Evolutionary conservation across 2,113 vertebrate genomes (phyloP).

Genomic region (Ammodytes dubius): DNA sequence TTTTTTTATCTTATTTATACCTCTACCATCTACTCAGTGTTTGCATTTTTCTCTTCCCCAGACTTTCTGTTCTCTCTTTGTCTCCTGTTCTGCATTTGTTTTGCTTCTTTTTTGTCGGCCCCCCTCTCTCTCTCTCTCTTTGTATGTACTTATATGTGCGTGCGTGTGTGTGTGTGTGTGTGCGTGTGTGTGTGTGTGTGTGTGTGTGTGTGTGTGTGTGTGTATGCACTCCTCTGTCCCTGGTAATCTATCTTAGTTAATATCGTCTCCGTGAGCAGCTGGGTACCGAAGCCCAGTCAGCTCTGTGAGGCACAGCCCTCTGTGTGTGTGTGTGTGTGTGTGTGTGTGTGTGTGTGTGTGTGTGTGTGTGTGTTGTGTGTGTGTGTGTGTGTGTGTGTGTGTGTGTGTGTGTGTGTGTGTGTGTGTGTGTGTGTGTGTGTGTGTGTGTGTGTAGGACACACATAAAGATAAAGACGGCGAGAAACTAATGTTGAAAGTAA

Average conservation of each 20-base stretch:
- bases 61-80: conserved; percentile 1
- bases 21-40: background rate
- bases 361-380: conserved; percentile 5
- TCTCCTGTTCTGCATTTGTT: conserved; percentile 18
- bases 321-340: conserved; percentile 31
- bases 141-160: background rate
- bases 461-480: conserved; percentile 19
- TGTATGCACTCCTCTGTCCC: conserved; percentile 28
- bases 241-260: conserved; percentile 87
- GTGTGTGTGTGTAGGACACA: background rate
- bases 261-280: conserved; percentile 85
- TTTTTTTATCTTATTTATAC: background rate
- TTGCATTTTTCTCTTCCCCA: conserved; percentile 11
- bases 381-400: conserved; percentile 1
- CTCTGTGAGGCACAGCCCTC: conserved; percentile 69
- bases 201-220: no score
- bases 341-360: conserved; percentile 19
- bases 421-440: conserved; percentile 5
- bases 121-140: conserved; percentile 22
- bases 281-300: conserved; percentile 81
- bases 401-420: conserved; percentile 11
- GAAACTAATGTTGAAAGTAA: conserved; percentile 45
- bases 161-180: no score
- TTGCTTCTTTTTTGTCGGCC: conserved; percentile 5
- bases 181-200: no score